Evolutionary conservation across 1,140 invertebrate genomes (phyloP), one percentile per base, ranked within the genome.

Genomic region (Temnothorax longispinosus): DNA sequence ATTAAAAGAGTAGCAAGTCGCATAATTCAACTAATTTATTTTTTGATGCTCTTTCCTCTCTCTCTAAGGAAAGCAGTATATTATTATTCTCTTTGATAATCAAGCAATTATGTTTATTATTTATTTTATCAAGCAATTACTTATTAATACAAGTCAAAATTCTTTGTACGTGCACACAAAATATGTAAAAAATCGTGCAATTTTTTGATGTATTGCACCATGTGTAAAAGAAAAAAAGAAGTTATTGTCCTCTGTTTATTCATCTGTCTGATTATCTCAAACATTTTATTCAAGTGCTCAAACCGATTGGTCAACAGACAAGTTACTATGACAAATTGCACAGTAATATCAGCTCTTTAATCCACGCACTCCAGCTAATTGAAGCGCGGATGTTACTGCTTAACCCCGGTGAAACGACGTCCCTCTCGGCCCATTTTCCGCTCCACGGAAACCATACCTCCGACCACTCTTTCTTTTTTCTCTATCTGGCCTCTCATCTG

Each of bases 331-430:
- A 85, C 88, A 86, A 91, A 91, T 90, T 88, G 72, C 87, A 74
- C 71, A 65, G 87, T 89, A 90, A 89, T 72, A 80, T 86, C 84
- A 78, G 88, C 81, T 92, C 92, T 92, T 69, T 47, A 69, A 84
- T 92, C 65, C 78, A 78, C 93, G 93, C 93, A 95, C 91, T 95
- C 93, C 88, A 91, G 90, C 93, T 95, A 95, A 95, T 95, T 95
- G 94, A 94, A 95, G 91, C 91, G 90, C 93, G 92, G 90, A 92
- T 91, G 87, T 88, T 85, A 89, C 77, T 89, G 89, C 88, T 93
- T 93, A 84, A 87, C n/a, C 81, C 54, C 38, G 27, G n/a, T 52
- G 50, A 27, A 27, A 77, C 21, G 56, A 18, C 27, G 50, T 52
- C 47, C 47, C 56, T 85, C 58, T 89, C 15, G 13, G 27, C 32